Base-by-base conservation (phyloP, 1,140 invertebrate genomes). In the Caenorhabditis latens region DNA sequence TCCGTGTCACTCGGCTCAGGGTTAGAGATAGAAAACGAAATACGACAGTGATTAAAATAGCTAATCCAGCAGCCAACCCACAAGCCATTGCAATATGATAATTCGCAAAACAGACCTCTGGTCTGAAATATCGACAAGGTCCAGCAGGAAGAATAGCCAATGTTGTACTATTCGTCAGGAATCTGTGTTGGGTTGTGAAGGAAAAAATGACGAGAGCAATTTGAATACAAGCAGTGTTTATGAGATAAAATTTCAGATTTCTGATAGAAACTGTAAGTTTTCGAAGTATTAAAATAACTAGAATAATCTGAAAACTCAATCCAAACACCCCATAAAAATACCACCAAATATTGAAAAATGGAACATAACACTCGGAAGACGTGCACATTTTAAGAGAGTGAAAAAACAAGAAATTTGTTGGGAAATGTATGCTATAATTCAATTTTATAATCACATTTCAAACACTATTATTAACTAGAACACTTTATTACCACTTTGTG, bases 401-500 rank as follows among this genome's bases (percentile, higher is more conserved):
- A 6, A 1, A 32, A 13, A 9, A 16, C 16, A 43, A 32, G 65
- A 71, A 71, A 8, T 71, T 8, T n/a, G n/a, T 63, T 63, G 21
- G 14, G 11, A 32, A 63, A 32, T 32, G 32, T 32, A 32, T 32
- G 32, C 32, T 14, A 40, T 63, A 63, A 63, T 14, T 21, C 13
- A 63, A 63, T 32, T 32, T 63, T 63, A 46, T 46, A 71, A 71
- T 71, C 42, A 43, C 11, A 71, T 71, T 71, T 46, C 40, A 71
- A 71, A 71, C 13, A 43, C 65, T 71, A 71, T 71, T 71, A 71
- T 71, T 71, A 71, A 53, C 50, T 14, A 43, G 42, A 71, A 46
- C 42, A 19, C 65, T 71, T 43, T 71, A 32, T 71, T 46, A 8
- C 11, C 24, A 7, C 32, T 63, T 32, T 32, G 24, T 63, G 24